phyloP scores from a whole-genome alignment of 1,140 invertebrate species.

The Monochamus saltuarius region DNA sequence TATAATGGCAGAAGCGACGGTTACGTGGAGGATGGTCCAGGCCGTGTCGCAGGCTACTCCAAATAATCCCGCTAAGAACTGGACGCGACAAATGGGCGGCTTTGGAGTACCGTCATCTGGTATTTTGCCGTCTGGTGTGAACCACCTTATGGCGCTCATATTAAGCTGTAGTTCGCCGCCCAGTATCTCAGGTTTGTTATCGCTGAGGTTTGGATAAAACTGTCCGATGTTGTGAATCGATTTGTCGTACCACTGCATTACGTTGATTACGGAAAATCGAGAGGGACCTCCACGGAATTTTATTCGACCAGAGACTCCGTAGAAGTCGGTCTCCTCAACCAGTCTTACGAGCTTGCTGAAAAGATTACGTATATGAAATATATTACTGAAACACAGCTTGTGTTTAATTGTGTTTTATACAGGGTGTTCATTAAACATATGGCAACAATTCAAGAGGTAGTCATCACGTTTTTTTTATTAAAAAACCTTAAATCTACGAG shows the following conservation, averaged over 20 bases:
- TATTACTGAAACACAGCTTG: too few relatives aligned
- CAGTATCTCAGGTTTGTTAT: slow-evolving; percentile 47
- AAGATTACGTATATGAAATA: too few relatives aligned
- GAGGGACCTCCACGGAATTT: slow-evolving; percentile 70
- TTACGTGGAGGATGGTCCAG: slow-evolving; percentile 68
- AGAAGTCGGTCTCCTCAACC: slow-evolving; percentile 65
- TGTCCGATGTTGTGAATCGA: slow-evolving; percentile 60
- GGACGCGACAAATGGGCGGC: slow-evolving; percentile 60
- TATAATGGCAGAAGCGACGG: slow-evolving; percentile 65
- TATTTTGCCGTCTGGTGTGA: slow-evolving; percentile 56
- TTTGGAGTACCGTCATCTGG: slow-evolving; percentile 71
- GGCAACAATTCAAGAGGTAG: too few relatives aligned
- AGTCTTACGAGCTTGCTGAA: slow-evolving; percentile 57
- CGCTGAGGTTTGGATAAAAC: slow-evolving; percentile 61
- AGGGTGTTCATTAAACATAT: too few relatives aligned
- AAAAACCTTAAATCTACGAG: too few relatives aligned
- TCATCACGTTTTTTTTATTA: too few relatives aligned
- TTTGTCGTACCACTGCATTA: slow-evolving; percentile 69
- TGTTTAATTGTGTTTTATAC: too few relatives aligned
- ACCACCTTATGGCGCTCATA: slow-evolving; percentile 62
- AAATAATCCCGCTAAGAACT: slow-evolving; percentile 65
- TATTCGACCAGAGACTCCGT: slow-evolving; percentile 76
- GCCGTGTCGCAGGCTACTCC: slow-evolving; percentile 71
- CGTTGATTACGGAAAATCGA: slow-evolving; percentile 65
- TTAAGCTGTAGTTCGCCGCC: slow-evolving; percentile 60